phyloP scores from a whole-genome alignment of 2,113 vertebrate genomes.

The Mystacornis crossleyi region DNA sequence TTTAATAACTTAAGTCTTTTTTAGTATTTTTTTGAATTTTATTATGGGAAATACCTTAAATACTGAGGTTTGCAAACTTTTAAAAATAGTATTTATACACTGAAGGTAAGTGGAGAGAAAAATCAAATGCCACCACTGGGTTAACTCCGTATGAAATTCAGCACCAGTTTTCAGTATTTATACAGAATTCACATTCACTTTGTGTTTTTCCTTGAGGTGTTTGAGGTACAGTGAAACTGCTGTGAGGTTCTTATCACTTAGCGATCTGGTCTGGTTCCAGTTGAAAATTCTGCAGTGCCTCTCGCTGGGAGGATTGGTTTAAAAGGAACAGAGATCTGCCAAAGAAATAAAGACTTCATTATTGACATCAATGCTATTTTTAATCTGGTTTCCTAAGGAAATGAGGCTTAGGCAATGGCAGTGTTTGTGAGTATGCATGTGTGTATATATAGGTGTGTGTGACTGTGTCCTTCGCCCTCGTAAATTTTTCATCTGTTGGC shows the following conservation, averaged over 20 bases:
- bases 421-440: background rate
- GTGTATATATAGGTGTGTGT: constrained; percentile 5
- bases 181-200: constrained; percentile 43
- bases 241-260: constrained; percentile 70
- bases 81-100: background rate
- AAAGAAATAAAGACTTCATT: constrained; percentile 65
- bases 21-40: background rate
- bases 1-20: background rate
- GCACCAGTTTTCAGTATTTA: constrained; percentile 24
- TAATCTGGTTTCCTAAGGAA: constrained; percentile 68
- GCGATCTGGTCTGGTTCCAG: constrained; percentile 55
- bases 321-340: constrained; percentile 54
- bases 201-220: constrained; percentile 62
- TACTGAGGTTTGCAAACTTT: constrained; percentile 40
- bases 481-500: constrained; percentile 22
- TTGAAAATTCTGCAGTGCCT: constrained; percentile 39
- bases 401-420: constrained; percentile 32
- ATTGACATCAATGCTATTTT: constrained; percentile 65
- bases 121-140: constrained; percentile 20
- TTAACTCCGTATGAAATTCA: background rate
- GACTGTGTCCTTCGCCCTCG: background rate
- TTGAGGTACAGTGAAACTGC: constrained; percentile 63
- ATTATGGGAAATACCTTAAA: constrained; percentile 58
- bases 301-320: constrained; percentile 64
- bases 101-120: constrained; percentile 13